Percentiles rank a stretch among this genome's conserved stretches.
Conservation (phyloP, 2,888 invertebrate genomes). For the Oasisia sp. region DNA sequence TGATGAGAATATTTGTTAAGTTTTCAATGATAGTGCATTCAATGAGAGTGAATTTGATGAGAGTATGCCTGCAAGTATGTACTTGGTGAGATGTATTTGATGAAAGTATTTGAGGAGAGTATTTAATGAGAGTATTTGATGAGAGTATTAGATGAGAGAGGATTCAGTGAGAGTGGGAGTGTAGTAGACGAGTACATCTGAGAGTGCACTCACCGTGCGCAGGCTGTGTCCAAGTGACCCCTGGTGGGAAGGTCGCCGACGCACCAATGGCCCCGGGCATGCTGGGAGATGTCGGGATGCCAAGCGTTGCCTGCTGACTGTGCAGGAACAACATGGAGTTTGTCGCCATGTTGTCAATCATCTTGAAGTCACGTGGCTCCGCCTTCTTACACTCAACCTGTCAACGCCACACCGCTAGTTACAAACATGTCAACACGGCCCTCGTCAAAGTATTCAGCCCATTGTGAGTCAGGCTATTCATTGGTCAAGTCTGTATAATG, state of each 20-base stretch:
- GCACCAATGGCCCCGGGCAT: neutral
- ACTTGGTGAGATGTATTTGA: too few species aligned
- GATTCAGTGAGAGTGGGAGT: neutral
- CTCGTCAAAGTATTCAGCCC: neutral
- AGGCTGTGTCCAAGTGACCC: neutral
- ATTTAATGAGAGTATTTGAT: too few species aligned
- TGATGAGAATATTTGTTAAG: too few species aligned
- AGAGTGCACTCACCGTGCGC: neutral
- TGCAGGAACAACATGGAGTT: neutral
- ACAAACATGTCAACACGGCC: neutral
- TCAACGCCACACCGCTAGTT: neutral
- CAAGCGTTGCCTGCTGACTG: neutral
- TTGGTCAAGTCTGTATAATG: neutral
- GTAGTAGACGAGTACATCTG: too few species aligned
- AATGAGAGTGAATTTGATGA: too few species aligned
- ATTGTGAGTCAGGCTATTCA: neutral
- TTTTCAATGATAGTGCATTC: too few species aligned
- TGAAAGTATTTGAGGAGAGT: too few species aligned
- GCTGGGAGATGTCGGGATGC: neutral
- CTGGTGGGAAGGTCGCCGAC: neutral
- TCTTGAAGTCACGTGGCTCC: conserved; percentile 42
- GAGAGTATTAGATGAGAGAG: too few species aligned
- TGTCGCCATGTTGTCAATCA: conserved; percentile 30
- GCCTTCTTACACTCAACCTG: conserved; percentile 45
- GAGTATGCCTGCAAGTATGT: too few species aligned